phyloP scores from a whole-genome alignment of 1,140 invertebrate genomes.

The Zaprionus gabonicus region DNA sequence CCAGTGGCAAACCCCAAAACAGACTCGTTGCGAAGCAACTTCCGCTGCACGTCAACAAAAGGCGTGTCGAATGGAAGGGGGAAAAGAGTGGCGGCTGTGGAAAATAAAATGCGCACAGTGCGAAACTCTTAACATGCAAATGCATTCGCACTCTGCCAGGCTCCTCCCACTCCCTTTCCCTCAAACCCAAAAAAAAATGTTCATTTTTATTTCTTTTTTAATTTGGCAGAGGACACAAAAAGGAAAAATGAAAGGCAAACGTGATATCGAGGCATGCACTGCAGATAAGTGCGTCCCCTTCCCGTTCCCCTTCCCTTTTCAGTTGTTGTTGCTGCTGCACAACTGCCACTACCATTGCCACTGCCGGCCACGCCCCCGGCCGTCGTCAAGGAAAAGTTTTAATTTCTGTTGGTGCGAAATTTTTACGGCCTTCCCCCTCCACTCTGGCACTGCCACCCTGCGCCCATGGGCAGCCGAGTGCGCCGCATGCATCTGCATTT shows the following conservation, averaged over 20 bases:
- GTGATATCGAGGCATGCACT: conserved; percentile 74
- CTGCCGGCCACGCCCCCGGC: conserved; percentile 26
- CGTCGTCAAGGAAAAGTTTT: conserved; percentile 75
- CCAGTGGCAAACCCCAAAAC: conserved; percentile 20
- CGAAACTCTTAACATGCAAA: conserved; percentile 82
- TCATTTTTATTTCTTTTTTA: conserved; percentile 76
- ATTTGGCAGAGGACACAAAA: conserved; percentile 51
- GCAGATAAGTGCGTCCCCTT: conserved; percentile 76
- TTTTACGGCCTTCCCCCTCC: conserved; percentile 47
- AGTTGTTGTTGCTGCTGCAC: conserved; percentile 28
- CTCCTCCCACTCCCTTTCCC: neutral
- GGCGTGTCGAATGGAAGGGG: conserved; percentile 24
- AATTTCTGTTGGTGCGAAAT: conserved; percentile 74
- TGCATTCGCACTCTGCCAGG: conserved; percentile 48
- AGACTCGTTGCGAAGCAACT: conserved; percentile 44
- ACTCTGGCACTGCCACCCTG: neutral
- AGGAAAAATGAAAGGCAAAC: conserved; percentile 42
- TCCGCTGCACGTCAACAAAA: conserved; percentile 55
- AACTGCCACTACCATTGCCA: conserved; percentile 11
- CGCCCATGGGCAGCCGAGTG: neutral
- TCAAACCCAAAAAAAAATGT: conserved; percentile 8
- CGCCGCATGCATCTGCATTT: conserved; percentile 67
- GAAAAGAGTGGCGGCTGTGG: conserved; percentile 5
- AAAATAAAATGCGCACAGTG: conserved; percentile 72
- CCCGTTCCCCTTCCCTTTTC: too few relatives aligned